Evolutionary conservation across 2,888 invertebrate genomes (phyloP).

Genomic region (Pheosia tremula): DNA sequence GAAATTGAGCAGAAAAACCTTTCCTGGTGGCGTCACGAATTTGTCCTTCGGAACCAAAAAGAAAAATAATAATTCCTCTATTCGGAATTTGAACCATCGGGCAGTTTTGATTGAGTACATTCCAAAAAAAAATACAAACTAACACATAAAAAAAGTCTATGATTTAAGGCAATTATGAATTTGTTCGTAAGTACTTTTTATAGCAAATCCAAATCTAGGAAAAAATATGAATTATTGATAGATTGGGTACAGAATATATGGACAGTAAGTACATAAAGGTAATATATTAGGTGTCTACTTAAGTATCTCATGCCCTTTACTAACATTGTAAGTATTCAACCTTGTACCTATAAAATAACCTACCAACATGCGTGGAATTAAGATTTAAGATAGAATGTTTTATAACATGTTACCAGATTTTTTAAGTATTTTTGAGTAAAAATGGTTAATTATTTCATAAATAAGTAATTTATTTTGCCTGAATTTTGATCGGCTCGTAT

Average conservation of each 20-base stretch:
- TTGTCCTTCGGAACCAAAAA: too few species aligned
- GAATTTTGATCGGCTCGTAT: too few species aligned
- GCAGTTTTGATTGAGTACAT: too few species aligned
- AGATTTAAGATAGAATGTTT: constrained; percentile 18
- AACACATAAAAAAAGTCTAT: too few species aligned
- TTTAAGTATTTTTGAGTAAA: constrained; percentile 9
- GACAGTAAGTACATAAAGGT: constrained; percentile 10
- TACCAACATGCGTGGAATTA: constrained; percentile 26
- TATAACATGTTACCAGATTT: background rate
- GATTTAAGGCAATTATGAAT: background rate
- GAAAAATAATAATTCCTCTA: too few species aligned
- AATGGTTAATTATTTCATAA: background rate
- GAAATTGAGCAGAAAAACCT: background rate
- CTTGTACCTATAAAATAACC: constrained; percentile 21
- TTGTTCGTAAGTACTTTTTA: background rate
- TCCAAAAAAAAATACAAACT: too few species aligned
- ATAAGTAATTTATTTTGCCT: too few species aligned
- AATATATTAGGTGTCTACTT: constrained; percentile 28
- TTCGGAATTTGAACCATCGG: too few species aligned
- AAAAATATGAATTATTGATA: constrained; percentile 9
- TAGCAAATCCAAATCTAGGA: background rate
- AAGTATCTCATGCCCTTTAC: constrained; percentile 35
- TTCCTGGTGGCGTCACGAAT: too few species aligned
- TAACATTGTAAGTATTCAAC: constrained; percentile 29
- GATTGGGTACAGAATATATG: background rate